phyloP scores from a whole-genome alignment of 2,797 vertebrate genomes.

The Hylomyscus alleni region DNA sequence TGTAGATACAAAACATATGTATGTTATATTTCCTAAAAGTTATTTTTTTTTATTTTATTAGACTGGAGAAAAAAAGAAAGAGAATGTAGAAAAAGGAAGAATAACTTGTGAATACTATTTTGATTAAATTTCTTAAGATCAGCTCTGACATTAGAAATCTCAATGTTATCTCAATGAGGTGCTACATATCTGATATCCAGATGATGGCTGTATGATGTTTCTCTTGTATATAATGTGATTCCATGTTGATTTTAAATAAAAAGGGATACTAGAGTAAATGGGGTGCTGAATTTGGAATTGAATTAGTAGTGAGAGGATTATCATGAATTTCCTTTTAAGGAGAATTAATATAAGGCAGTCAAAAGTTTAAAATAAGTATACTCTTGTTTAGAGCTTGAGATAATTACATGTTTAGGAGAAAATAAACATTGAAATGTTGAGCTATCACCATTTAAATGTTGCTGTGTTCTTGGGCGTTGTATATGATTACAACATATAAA shows the following conservation, averaged over 20 bases:
- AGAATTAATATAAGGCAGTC: conserved; percentile 45
- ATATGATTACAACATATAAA: not conserved
- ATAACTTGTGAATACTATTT: conserved; percentile 34
- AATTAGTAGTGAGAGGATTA: conserved; percentile 28
- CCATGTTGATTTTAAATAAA: conserved; percentile 65
- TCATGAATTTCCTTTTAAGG: conserved; percentile 56
- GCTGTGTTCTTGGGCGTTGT: conserved; percentile 23
- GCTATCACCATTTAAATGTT: conserved; percentile 48
- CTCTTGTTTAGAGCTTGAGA: conserved; percentile 48
- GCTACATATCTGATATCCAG: conserved; percentile 14
- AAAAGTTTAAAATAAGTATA: conserved; percentile 34
- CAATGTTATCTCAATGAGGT: conserved; percentile 45
- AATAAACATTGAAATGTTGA: conserved; percentile 45
- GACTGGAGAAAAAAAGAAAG: not conserved
- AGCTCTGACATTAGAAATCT: conserved; percentile 38
- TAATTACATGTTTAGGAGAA: conserved; percentile 14
- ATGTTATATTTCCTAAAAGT: conserved; percentile 26
- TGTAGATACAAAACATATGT: not conserved
- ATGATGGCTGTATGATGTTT: conserved; percentile 20
- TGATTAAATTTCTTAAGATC: conserved; percentile 58
- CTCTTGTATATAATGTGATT: conserved; percentile 22
- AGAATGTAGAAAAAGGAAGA: conserved; percentile 27
- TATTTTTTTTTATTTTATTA: conserved; percentile 64
- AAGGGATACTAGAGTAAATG: conserved; percentile 54
- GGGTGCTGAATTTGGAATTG: conserved; percentile 47